These are phyloP conservation scores for Pissodes strobi DNA, from an alignment of 1,140 invertebrate species.

Conservation along the genomic window DNA sequence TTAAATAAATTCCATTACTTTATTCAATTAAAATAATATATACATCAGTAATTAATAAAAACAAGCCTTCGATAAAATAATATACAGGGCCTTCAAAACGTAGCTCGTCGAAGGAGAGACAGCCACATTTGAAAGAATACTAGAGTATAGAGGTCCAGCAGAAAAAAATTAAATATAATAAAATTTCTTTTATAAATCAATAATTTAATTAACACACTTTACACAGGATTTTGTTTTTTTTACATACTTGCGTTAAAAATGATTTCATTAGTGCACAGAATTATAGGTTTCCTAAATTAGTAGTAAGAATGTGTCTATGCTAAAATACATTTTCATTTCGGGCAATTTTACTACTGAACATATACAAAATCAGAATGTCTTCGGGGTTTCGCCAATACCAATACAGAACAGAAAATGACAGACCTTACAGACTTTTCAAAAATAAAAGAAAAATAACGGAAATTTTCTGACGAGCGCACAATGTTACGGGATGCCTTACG, in stretches of 20 bases:
- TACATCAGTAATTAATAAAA: slow-evolving; percentile 20
- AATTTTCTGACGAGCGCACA: too few species aligned
- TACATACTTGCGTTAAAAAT: slow-evolving; percentile 5
- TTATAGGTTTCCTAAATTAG: slow-evolving; percentile 15
- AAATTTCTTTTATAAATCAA: slow-evolving; percentile 23
- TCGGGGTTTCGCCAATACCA: too few species aligned
- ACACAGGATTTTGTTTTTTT: slow-evolving; percentile 6
- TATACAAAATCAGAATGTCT: too few species aligned
- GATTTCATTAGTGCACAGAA: slow-evolving; percentile 11
- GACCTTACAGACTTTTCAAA: too few species aligned
- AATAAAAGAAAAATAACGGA: too few species aligned
- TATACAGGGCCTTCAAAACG: slow-evolving; percentile 8
- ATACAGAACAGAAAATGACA: too few species aligned
- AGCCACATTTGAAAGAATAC: slow-evolving; percentile 16
- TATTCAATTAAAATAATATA: slow-evolving; percentile 21
- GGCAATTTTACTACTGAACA: too few species aligned
- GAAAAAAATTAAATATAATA: too few species aligned
- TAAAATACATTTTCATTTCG: too few species aligned
- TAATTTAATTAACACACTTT: slow-evolving; percentile 25
- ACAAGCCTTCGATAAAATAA: slow-evolving; percentile 27
- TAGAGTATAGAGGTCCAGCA: not conserved
- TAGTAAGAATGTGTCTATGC: too few species aligned
- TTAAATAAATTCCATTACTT: slow-evolving; percentile 34
- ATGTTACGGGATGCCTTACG: too few species aligned
- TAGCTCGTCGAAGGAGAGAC: not conserved